Base-by-base conservation (phyloP, 1,140 invertebrate species). In the Sesamia nonagrioides region DNA sequence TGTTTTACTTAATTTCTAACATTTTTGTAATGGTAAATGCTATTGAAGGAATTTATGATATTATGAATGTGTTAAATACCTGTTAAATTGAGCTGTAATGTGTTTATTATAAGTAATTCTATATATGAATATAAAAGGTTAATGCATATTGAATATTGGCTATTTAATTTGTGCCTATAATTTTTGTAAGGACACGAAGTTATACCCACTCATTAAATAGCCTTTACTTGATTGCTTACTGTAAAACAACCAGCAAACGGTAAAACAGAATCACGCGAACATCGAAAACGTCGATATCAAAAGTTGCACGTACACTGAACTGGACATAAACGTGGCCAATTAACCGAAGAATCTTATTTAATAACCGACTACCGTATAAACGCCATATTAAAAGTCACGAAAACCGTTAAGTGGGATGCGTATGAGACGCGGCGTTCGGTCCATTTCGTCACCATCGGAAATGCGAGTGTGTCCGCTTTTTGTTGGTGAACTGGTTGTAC, bases 331-430 rank as follows among this genome's bases (percentile, higher is more conserved):
- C 71, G 80, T 86, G 83, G 80, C 80, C 84, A 89, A 88, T 89
- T 86, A 89, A 83, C 82, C 80, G 79, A 75, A 77, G 84, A 89
- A 84, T 88, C 84, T 87, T 88, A 88, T 86, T 87, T 89, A 89
- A 89, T 89, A 89, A 86, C 85, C 83, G 85, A 89, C 88, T 89
- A 89, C 83, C 86, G 85, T 89, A 84, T 84, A 89, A 88, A 84
- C 76, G 85, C 82, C 77, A 78, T 85, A 87, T 85, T 87, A 88
- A 85, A 84, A 85, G 73, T 71, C 76, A 81, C 83, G 84, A 84
- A 80, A 82, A 86, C 88, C 86, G 84, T 89, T 88, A 89, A 86
- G 75, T 83, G 85, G 79, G 85, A 86, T 87, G 85, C 80, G 85
- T 83, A 81, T 81, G 82, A 79, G 82, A 79, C 78, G 79, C 68